Evolutionary conservation across 1,140 invertebrate genomes (phyloP).

Genomic region (Octopus sinensis): DNA sequence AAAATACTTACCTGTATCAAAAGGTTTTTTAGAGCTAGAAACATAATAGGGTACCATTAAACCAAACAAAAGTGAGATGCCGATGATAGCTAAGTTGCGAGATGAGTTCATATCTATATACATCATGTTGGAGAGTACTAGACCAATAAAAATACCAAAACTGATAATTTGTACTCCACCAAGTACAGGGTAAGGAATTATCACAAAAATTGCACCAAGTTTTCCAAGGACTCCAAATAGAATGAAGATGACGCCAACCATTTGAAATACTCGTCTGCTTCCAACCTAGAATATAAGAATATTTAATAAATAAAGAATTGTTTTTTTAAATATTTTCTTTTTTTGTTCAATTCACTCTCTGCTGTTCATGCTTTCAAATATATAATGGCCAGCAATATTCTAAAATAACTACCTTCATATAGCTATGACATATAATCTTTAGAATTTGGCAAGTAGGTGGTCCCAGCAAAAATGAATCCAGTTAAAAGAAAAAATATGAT

Average conservation of each 20-base stretch:
- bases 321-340: no score
- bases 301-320: not conserved
- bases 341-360: no score
- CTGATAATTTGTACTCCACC: slow-evolving; percentile 83
- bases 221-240: slow-evolving; percentile 67
- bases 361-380: no score
- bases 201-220: slow-evolving; percentile 75
- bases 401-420: no score
- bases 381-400: no score
- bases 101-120: slow-evolving; percentile 64
- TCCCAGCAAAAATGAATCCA: no score
- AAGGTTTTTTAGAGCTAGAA: slow-evolving; percentile 61
- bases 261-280: slow-evolving; percentile 78
- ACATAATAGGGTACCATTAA: slow-evolving; percentile 73
- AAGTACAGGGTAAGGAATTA: slow-evolving; percentile 80
- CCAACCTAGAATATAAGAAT: slow-evolving; percentile 66
- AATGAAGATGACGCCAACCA: slow-evolving; percentile 74
- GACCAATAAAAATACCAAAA: slow-evolving; percentile 64
- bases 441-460: no score
- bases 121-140: slow-evolving; percentile 39
- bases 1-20: slow-evolving; percentile 65
- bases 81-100: slow-evolving; percentile 79
- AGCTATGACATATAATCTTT: no score
- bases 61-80: slow-evolving; percentile 82
- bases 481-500: no score